phyloP scores from a whole-genome alignment of 2,888 invertebrate genomes.

The Colostygia pectinataria region DNA sequence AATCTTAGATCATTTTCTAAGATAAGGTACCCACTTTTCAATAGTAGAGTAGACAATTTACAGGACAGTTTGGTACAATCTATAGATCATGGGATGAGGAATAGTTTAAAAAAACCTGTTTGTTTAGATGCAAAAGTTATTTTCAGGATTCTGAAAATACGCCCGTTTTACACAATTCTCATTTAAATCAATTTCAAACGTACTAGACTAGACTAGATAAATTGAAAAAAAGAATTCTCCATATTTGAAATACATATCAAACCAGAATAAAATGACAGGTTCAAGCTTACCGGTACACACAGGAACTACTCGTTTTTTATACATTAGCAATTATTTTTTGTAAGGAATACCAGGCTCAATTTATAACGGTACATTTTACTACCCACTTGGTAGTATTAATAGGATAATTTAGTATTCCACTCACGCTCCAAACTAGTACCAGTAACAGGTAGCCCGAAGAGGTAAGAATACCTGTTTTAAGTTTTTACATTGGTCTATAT shows the following conservation, averaged over 20 bases:
- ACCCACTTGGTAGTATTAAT: constrained; percentile 17
- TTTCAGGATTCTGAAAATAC: too few species aligned
- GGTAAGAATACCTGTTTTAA: not conserved
- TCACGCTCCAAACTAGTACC: constrained; percentile 15
- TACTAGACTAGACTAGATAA: too few species aligned
- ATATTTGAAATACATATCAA: too few species aligned
- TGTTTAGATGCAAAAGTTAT: too few species aligned
- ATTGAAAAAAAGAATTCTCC: too few species aligned
- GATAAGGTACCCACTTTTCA: not conserved
- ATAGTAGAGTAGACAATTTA: not conserved
- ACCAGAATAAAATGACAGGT: too few species aligned
- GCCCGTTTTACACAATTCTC: too few species aligned
- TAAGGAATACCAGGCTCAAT: constrained; percentile 6
- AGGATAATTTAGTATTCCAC: constrained; percentile 20
- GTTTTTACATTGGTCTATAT: constrained; percentile 13
- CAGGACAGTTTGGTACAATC: not conserved
- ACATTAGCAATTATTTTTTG: not conserved
- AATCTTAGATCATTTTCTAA: constrained; percentile 11
- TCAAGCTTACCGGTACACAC: too few species aligned
- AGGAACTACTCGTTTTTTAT: not conserved
- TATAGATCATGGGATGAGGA: too few species aligned
- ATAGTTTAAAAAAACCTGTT: too few species aligned
- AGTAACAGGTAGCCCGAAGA: constrained; percentile 10
- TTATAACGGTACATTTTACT: constrained; percentile 21
- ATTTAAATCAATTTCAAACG: too few species aligned